Evolutionary conservation across 2,113 vertebrate genomes (phyloP).

Genomic region (Myiozetetes cayanensis): DNA sequence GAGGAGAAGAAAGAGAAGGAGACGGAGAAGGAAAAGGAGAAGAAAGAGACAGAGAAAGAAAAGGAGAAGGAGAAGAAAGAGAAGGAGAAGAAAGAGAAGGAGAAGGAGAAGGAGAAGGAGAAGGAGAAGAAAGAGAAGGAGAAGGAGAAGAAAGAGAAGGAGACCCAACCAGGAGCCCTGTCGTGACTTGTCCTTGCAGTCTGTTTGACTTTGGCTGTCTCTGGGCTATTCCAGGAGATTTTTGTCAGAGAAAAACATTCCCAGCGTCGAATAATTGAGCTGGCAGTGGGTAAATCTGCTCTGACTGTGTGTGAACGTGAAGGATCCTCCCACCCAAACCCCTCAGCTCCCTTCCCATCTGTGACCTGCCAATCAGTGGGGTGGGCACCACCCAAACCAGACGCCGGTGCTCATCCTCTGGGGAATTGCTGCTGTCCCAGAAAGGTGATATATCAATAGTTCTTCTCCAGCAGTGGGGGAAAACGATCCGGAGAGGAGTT

Average conservation of each 20-base stretch:
- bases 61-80: no score
- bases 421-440: background rate
- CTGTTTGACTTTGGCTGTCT: background rate
- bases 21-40: no score
- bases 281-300: background rate
- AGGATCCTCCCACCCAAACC: background rate
- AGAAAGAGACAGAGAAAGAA: no score
- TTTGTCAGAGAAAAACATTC: background rate
- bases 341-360: background rate
- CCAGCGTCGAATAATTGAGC: background rate
- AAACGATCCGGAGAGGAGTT: background rate
- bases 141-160: no score
- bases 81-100: background rate
- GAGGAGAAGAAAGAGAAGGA: no score
- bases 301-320: fast-evolving
- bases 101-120: no score
- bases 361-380: background rate
- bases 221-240: background rate
- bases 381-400: background rate
- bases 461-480: background rate
- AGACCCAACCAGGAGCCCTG: background rate
- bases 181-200: background rate
- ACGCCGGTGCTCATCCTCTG: background rate
- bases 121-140: no score
- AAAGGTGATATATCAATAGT: background rate